A percentile compares a stretch with the other conserved stretches of the same genome.
These are phyloP conservation scores for Meandrusa payeni DNA, from an alignment of 2,888 invertebrate species.

Conservation along the genomic window DNA sequence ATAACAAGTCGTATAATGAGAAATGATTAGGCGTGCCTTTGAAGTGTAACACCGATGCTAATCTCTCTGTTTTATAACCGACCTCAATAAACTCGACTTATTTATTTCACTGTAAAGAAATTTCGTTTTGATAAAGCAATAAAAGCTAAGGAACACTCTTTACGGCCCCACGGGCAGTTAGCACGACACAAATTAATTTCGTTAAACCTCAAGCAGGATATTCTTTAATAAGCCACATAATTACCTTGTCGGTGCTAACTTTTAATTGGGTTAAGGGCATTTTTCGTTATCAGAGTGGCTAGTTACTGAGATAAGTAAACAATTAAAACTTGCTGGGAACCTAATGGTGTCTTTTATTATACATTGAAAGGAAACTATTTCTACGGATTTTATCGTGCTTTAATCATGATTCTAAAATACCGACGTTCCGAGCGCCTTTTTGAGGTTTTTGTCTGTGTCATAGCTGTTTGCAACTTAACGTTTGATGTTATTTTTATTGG, in stretches of 20 bases:
- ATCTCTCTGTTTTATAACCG: conserved; percentile 21
- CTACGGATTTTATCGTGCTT: too few species aligned
- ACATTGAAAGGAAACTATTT: too few species aligned
- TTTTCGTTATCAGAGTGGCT: conserved; percentile 6
- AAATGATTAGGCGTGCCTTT: conserved; percentile 33
- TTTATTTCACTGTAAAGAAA: conserved; percentile 22
- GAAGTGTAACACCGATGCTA: conserved; percentile 28
- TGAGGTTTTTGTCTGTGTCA: too few species aligned
- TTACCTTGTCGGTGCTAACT: conserved; percentile 19
- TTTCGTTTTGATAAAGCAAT: conserved; percentile 21
- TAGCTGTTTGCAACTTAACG: too few species aligned
- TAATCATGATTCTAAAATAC: too few species aligned
- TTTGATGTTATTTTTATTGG: too few species aligned
- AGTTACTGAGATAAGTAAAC: conserved; percentile 5
- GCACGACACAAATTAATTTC: conserved; percentile 20
- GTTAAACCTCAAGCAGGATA: conserved; percentile 7
- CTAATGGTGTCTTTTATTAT: too few species aligned
- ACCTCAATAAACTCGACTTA: conserved; percentile 20
- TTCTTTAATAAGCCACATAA: conserved; percentile 16
- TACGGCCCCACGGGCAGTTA: not conserved
- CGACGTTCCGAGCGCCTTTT: too few species aligned
- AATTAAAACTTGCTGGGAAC: not conserved
- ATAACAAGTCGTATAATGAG: conserved; percentile 33
- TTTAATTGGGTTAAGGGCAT: conserved; percentile 22
- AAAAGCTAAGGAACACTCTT: conserved; percentile 11